Conservation (phyloP, 30 jellyfish, hydroid and myxozoan genomes). For the Aurelia coerulea region DNA sequence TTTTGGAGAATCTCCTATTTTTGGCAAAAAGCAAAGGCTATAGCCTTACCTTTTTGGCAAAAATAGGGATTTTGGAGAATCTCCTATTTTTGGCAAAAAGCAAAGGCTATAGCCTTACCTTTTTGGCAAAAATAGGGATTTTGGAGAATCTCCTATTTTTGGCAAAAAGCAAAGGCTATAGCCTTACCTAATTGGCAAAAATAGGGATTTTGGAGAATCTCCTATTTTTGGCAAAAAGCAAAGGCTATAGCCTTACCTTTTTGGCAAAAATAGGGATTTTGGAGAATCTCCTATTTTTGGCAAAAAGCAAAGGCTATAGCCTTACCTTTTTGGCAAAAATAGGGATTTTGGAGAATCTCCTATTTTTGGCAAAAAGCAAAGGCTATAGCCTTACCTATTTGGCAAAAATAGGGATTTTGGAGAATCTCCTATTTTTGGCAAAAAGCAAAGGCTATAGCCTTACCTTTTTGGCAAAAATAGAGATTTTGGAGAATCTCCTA, state of each 20-base stretch:
- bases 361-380: neutral
- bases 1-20: neutral
- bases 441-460: no score
- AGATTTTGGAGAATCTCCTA: neutral
- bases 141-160: no score
- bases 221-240: neutral
- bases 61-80: neutral
- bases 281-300: neutral
- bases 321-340: neutral
- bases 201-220: neutral
- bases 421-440: no score
- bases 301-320: neutral
- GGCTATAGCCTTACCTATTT: no score
- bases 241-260: slow-evolving; percentile 1
- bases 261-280: neutral
- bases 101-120: neutral
- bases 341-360: neutral
- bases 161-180: no score
- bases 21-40: neutral
- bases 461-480: no score
- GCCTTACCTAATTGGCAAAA: neutral
- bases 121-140: neutral
- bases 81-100: neutral
- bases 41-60: neutral
- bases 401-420: no score